Evolutionary conservation across 1,140 invertebrate species (phyloP), one percentile per base, ranked within the genome.

Genomic region (Piezodorus guildinii): DNA sequence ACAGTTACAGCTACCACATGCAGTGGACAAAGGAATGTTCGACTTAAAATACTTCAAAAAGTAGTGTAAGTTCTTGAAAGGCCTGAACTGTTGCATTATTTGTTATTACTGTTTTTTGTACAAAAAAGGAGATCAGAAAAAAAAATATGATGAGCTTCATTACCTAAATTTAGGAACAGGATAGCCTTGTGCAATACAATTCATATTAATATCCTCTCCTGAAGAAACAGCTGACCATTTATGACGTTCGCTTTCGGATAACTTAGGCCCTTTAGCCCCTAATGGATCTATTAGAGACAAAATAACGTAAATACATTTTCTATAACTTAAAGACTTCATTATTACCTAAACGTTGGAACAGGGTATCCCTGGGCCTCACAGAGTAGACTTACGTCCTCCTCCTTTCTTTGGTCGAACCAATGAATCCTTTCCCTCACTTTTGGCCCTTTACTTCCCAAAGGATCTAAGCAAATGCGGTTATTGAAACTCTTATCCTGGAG

Each of bases 361-460:
- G 84, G 85, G 73, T 80, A 85, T 64, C 80, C 82, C 76, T 87
- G 85, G 61, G 82, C 83, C 62, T 80, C 81, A 70, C 84, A 85
- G 23, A 83, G 69, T 62, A 85, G 73, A 63, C 79, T 79, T 60
- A 83, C 73, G 68, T 73, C 78, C 63, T 79, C 76, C 44, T 71
- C 72, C 5, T 34, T 19, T 39, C 54, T 60, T 16, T 39, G 72
- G 44, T 58, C 59, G 14, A 54, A 25, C 62, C 62, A 34, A 23
- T 30, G 10, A 15, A 61, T 17, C 56, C 60, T 66, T 12, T 56
- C 46, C 19, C 59, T 64, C 12, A 81, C 74, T 72, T 78, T 79
- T 19, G 80, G 80, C 63, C 76, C 76, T 34, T 73, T 74, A 63
- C 75, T 77, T 62, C 79, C 79, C 34, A 79, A 60, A 9, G 64